phyloP scores from a whole-genome alignment of 2,113 vertebrate species.

The Vicugna pacos region DNA sequence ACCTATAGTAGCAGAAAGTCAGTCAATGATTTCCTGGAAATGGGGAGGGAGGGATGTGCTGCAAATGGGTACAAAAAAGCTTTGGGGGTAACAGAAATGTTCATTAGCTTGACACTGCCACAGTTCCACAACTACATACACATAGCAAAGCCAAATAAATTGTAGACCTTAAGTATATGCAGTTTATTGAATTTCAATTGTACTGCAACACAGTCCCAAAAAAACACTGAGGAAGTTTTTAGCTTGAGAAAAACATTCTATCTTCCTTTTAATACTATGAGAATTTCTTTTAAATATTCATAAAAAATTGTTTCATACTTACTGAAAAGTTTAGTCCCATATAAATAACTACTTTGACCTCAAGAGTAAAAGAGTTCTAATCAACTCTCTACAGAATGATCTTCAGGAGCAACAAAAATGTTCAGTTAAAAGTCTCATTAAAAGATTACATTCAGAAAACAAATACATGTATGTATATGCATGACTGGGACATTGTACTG shows the following conservation, averaged over 20 bases:
- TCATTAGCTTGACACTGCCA: neutral
- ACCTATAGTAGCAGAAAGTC: neutral
- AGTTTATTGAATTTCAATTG: neutral
- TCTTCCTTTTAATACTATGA: conserved; percentile 10
- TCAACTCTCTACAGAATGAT: conserved; percentile 31
- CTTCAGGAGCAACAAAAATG: neutral
- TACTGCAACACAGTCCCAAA: neutral
- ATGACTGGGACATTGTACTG: no score
- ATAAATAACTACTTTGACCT: conserved; percentile 43
- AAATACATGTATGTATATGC: no score
- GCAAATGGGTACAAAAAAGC: neutral
- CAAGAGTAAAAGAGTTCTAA: neutral
- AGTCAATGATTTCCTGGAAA: neutral
- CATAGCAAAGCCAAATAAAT: neutral
- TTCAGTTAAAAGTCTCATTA: neutral
- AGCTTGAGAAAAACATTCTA: neutral
- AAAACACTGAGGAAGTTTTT: neutral
- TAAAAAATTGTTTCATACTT: neutral
- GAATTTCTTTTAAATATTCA: neutral
- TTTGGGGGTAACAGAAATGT: neutral
- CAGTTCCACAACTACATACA: neutral
- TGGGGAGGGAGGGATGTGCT: neutral
- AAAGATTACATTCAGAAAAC: neutral
- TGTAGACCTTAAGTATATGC: neutral
- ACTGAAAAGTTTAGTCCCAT: conserved; percentile 23